Base-by-base conservation (phyloP, 53 echinoderm and acorn worm species). In the Pentamera pediparva region DNA sequence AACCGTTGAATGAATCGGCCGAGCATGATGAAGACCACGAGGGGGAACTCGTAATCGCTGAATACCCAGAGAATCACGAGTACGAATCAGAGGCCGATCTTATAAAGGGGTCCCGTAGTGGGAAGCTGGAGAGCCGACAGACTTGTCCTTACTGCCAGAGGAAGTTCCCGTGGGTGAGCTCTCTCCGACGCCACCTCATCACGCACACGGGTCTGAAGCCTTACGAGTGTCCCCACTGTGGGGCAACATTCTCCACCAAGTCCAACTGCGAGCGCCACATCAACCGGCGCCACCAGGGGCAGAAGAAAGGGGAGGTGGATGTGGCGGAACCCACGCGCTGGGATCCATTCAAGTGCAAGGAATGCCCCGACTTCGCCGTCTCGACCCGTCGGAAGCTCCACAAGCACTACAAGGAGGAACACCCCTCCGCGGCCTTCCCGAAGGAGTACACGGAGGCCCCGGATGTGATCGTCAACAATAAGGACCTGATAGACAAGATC, bases 221-320 rank as follows among this genome's bases (percentile, higher is more conserved):
- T 29, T 96, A 87, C 65, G 87, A 96, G 48, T 96, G 98, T 57
- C 88, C 88, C 34, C 91, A 91, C 65, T 96, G 98, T 50, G 89
- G 88, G 30, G 88, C 87, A 45, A 90, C 79, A 63, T 96, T 96
- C 84, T 96, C 98, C 8, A 96, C 98, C 25, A 96, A 96, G 74
- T 96, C 98, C 52, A 96, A 96, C 79, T 96, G 98, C 22, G 98
- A 96, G 67, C 70, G 98, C 8, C 98, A 96, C 81, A 96, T 96
- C 43, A 87, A 92, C 38, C 78, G 98, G 53, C 79, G 91, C 49
- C 98, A 96, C 53, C 85, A 88, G 55, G 71, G 71, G 17, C 50
- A 48, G 50, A 70, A 70, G n/a, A 45, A 30, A 20, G 51, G 52
- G 15, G 58, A 72, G n/a, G 69, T 50, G n/a, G 58, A 72, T 3